Base-by-base conservation (phyloP, 1,140 invertebrate genomes). In the Solenopsis fugax region DNA sequence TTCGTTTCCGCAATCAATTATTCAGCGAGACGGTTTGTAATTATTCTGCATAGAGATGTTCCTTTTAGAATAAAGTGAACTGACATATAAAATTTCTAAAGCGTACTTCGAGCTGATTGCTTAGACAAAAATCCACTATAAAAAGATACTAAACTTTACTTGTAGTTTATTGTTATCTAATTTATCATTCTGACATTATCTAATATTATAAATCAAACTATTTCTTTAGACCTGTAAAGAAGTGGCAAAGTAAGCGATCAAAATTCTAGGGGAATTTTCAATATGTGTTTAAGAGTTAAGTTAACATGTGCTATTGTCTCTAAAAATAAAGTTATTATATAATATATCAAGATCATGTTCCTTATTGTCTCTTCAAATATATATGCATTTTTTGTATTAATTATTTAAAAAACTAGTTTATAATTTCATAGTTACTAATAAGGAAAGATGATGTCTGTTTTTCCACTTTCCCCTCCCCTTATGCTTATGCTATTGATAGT, bases 201-300 rank as follows among this genome's bases (percentile, higher is more conserved):
- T 41, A 37, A 50, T 65, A 67, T 67, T 18, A 65, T 34, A 37
- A 78, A 29, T 21, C n/a, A 21, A 34, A 75, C 34, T 78, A 50
- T 65, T 18, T 65, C n/a, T 67, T 78, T 52, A 48, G 3, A 21
- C 16, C 6, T 16, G 16, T 2, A 29, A 29, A 29, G 29, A 65
- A 78, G 50, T 18, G 45, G 5, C 58, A 16, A 24, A 48, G 18
- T 29, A 60, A 29, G 58, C n/a, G n/a, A n/a, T n/a, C n/a, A n/a
- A n/a, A n/a, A n/a, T n/a, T n/a, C n/a, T n/a, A n/a, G n/a, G n/a
- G n/a, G n/a, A n/a, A n/a, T n/a, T n/a, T n/a, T n/a, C n/a, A n/a
- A n/a, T n/a, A n/a, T n/a, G n/a, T n/a, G n/a, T n/a, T n/a, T n/a
- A n/a, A n/a, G n/a, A n/a, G n/a, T n/a, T 29, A 60, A 29, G 58